Conservation (phyloP, 2,888 invertebrate genomes). For the Microctonus brassicae region DNA sequence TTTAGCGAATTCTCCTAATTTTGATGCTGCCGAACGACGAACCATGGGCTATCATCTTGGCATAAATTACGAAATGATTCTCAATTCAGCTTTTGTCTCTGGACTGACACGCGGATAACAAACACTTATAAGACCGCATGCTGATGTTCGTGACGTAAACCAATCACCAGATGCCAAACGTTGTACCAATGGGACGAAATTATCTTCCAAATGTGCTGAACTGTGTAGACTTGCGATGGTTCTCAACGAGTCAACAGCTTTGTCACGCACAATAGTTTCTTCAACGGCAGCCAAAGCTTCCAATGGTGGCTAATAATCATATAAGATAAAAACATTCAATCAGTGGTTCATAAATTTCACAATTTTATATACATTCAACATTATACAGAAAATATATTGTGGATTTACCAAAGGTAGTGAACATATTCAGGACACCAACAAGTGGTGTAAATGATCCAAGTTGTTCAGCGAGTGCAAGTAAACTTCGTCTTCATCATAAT, state of each 20-base stretch:
- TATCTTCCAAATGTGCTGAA: slow-evolving; percentile 90
- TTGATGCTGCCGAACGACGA: slow-evolving; percentile 95
- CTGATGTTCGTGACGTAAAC: slow-evolving; percentile 95
- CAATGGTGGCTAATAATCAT: slow-evolving; percentile 87
- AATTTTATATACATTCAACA: too few relatives aligned
- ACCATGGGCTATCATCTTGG: slow-evolving; percentile 99
- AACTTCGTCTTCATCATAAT: slow-evolving; percentile 99
- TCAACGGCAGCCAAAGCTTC: slow-evolving; percentile 98
- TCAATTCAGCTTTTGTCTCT: slow-evolving; percentile 79
- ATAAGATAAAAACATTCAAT: too few relatives aligned
- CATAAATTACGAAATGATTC: slow-evolving; percentile 93
- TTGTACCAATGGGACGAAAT: slow-evolving; percentile 96
- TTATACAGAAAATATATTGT: slow-evolving; percentile 19
- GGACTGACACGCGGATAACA: slow-evolving; percentile 78
- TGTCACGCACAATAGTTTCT: slow-evolving; percentile 99
- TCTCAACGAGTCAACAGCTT: slow-evolving; percentile 95
- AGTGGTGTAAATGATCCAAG: slow-evolving; percentile 95
- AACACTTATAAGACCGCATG: slow-evolving; percentile 92
- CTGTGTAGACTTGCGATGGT: slow-evolving; percentile 95
- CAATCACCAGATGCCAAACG: slow-evolving; percentile 93
- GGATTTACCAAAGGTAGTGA: slow-evolving; percentile 80
- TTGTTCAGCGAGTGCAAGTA: slow-evolving; percentile 97
- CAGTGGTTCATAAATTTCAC: too few relatives aligned
- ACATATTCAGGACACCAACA: slow-evolving; percentile 97
- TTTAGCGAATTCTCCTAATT: slow-evolving; percentile 97